These are phyloP conservation scores for Callimorpha dominula DNA, from an alignment of 2,888 invertebrate species.

Conservation along the genomic window DNA sequence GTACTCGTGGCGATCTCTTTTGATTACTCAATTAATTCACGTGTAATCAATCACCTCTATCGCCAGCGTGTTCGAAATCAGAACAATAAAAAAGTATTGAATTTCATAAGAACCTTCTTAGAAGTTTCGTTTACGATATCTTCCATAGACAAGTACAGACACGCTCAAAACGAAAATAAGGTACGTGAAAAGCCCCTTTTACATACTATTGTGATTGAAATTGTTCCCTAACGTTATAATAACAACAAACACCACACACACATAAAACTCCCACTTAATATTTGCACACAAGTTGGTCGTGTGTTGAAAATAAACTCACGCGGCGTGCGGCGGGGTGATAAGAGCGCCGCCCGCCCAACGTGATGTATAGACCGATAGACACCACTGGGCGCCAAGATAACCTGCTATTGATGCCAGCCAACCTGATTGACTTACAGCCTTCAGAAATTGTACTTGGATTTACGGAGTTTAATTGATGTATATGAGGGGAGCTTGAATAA, in stretches of 20 bases:
- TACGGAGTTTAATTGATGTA: constrained; percentile 17
- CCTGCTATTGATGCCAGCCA: constrained; percentile 55
- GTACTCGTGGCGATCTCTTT: not conserved
- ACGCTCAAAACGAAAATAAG: not conserved
- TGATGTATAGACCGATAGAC: constrained; percentile 56
- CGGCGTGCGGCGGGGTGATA: constrained; percentile 58
- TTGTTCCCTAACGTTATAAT: constrained; percentile 18
- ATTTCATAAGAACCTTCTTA: not conserved
- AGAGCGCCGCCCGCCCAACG: constrained; percentile 55
- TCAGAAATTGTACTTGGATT: constrained; percentile 51
- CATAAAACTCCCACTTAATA: constrained; percentile 41
- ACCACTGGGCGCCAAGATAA: constrained; percentile 57
- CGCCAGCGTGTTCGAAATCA: not conserved
- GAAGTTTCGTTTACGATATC: not conserved
- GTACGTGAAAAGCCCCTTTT: not conserved
- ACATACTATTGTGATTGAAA: constrained; percentile 1
- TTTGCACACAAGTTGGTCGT: constrained; percentile 51
- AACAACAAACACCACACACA: constrained; percentile 35
- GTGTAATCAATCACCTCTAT: not conserved
- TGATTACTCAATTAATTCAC: not conserved
- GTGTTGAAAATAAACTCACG: constrained; percentile 56
- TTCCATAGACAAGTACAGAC: not conserved
- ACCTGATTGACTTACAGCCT: constrained; percentile 49
- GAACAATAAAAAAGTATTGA: not conserved
- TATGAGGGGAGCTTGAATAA: not conserved